Conservation (phyloP, 2,797 vertebrate species). For the Xiphophorus birchmanni region DNA sequence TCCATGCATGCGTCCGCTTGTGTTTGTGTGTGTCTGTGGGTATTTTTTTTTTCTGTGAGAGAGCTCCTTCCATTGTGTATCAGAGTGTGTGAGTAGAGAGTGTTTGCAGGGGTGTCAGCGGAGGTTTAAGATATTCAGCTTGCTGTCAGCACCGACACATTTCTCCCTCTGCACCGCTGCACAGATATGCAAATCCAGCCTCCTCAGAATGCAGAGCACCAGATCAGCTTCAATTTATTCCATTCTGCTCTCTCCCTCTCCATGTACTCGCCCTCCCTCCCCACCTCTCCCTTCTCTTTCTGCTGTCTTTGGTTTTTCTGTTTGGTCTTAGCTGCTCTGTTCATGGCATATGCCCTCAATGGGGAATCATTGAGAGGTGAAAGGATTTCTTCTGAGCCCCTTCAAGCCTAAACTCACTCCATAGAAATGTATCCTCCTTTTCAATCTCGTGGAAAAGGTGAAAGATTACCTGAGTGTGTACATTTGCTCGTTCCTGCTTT, state of each 20-base stretch:
- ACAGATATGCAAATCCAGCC: conserved; percentile 85
- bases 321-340: conserved; percentile 68
- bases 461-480: conserved; percentile 37
- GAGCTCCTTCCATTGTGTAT: conserved; percentile 49
- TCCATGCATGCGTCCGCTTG: conserved; percentile 3
- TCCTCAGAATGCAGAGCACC: conserved; percentile 82
- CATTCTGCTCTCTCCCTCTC: conserved; percentile 66
- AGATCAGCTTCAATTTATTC: conserved; percentile 86
- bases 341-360: conserved; percentile 67
- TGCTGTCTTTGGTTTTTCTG: conserved; percentile 68
- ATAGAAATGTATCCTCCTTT: conserved; percentile 52
- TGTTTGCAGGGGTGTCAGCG: conserved; percentile 78
- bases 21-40: conserved; percentile 2
- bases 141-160: conserved; percentile 85
- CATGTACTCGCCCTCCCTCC: conserved; percentile 49
- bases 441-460: conserved; percentile 47
- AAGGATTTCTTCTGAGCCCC: conserved; percentile 57
- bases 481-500: conserved; percentile 19
- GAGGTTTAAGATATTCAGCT: conserved; percentile 83
- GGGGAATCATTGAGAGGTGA: conserved; percentile 62
- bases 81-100: conserved; percentile 61
- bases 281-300: conserved; percentile 33
- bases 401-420: conserved; percentile 53
- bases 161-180: conserved; percentile 84
- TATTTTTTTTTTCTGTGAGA: background rate